Percentiles rank a stretch among this genome's conserved stretches.
Conservation (phyloP, 1,140 invertebrate genomes). For the Colletes latitarsis region DNA sequence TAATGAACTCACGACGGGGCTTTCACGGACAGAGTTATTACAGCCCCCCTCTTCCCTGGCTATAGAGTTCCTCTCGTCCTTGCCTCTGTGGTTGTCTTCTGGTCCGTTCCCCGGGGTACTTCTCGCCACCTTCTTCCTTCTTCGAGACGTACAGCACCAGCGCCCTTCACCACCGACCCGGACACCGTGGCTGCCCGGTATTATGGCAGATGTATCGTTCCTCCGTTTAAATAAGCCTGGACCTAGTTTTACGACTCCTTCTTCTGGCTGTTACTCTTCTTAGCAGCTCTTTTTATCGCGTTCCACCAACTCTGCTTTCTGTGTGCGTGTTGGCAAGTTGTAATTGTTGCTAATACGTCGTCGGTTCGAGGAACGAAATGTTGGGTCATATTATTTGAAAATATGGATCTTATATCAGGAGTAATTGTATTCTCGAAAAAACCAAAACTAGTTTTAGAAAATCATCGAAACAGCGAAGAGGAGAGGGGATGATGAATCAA, state of each 20-base stretch:
- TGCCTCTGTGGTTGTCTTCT: slow-evolving; percentile 46
- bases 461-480: too few relatives aligned
- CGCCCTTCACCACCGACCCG: slow-evolving; percentile 18
- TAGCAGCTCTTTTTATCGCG: slow-evolving; percentile 11
- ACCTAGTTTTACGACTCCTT: slow-evolving; percentile 51
- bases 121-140: slow-evolving; percentile 47
- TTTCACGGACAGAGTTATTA: slow-evolving; percentile 78
- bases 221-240: slow-evolving; percentile 49
- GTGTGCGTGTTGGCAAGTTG: not conserved
- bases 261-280: slow-evolving; percentile 18
- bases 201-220: slow-evolving; percentile 56
- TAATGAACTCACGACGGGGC: slow-evolving; percentile 76
- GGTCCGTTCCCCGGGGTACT: slow-evolving; percentile 21
- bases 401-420: too few relatives aligned
- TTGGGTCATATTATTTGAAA: too few relatives aligned
- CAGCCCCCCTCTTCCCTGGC: slow-evolving; percentile 32
- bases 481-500: too few relatives aligned
- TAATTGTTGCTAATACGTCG: not conserved
- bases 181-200: slow-evolving; percentile 19
- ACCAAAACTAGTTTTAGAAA: too few relatives aligned
- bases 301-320: not conserved
- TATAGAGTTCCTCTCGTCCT: slow-evolving; percentile 32
- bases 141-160: slow-evolving; percentile 46
- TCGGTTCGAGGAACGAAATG: too few relatives aligned
- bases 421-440: too few relatives aligned